Evolutionary conservation across 2,888 invertebrate species (phyloP).

Genomic region (Nebria salina): DNA sequence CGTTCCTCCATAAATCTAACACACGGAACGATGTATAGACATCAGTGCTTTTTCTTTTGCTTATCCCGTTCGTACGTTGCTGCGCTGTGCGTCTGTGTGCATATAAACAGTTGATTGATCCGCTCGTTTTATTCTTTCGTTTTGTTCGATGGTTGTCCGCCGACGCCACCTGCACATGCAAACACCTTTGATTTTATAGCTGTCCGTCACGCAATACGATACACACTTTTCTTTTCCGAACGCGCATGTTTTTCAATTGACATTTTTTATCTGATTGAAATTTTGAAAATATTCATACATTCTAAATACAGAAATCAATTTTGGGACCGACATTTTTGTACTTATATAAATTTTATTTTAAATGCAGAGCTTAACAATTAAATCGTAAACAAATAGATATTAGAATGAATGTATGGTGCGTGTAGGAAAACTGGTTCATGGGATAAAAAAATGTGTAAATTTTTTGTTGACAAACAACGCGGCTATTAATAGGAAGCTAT

Average conservation of each 20-base stretch:
- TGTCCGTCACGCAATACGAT: slow-evolving; percentile 32
- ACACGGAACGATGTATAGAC: slow-evolving; percentile 2
- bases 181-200: slow-evolving; percentile 27
- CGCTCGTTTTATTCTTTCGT: not conserved
- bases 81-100: not conserved
- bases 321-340: no score
- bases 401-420: not conserved
- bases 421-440: not conserved
- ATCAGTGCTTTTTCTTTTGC: not conserved
- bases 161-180: slow-evolving; percentile 28
- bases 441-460: not conserved
- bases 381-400: not conserved
- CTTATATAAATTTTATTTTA: no score
- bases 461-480: slow-evolving; percentile 2
- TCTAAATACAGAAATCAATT: no score
- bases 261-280: no score
- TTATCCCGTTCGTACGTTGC: not conserved
- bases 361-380: not conserved
- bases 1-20: slow-evolving; percentile 33
- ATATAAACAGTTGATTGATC: slow-evolving; percentile 1
- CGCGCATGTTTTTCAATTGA: slow-evolving; percentile 12
- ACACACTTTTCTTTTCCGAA: slow-evolving; percentile 25
- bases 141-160: not conserved
- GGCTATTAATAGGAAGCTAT: not conserved
- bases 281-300: no score